A percentile compares a stretch with the other conserved stretches of the same genome.
Conservation (phyloP, 2,113 vertebrate species). For the Nibea albiflora region DNA sequence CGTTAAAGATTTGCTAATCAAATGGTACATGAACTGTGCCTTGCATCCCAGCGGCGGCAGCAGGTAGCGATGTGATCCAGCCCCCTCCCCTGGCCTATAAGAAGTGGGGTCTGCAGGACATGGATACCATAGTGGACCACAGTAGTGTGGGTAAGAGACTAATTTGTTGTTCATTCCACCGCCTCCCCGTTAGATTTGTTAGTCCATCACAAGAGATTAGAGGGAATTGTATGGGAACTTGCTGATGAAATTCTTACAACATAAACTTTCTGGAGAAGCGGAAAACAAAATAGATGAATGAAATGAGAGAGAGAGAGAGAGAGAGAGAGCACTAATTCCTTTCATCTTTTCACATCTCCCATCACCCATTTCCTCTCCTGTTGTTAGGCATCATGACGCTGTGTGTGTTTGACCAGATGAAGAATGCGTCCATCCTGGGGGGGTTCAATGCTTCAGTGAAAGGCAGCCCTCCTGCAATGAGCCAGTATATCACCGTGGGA, state of each 20-base stretch:
- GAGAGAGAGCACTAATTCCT: too few relatives aligned
- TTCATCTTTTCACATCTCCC: background rate
- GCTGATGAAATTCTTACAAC: background rate
- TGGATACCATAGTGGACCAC: slow-evolving; percentile 94
- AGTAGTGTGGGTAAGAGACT: slow-evolving; percentile 91
- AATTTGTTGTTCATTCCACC: background rate
- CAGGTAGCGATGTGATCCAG: slow-evolving; percentile 94
- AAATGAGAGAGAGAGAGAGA: too few relatives aligned
- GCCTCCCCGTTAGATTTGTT: background rate
- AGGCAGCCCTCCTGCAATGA: slow-evolving; percentile 96
- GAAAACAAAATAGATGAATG: background rate
- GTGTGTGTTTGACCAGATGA: slow-evolving; percentile 99
- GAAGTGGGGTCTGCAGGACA: slow-evolving; percentile 98
- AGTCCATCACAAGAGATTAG: background rate
- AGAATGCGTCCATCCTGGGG: slow-evolving; percentile 96
- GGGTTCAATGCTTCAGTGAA: slow-evolving; percentile 96
- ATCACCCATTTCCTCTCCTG: background rate
- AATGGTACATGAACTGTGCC: background rate
- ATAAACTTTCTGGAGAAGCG: background rate
- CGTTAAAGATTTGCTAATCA: background rate
- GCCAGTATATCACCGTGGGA: slow-evolving; percentile 96
- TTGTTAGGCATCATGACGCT: slow-evolving; percentile 92
- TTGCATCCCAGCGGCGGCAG: slow-evolving; percentile 89
- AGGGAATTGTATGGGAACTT: background rate
- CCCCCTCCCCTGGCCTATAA: slow-evolving; percentile 97